Conservation (phyloP, 2,113 vertebrate species). For the Fukomys damarensis region DNA sequence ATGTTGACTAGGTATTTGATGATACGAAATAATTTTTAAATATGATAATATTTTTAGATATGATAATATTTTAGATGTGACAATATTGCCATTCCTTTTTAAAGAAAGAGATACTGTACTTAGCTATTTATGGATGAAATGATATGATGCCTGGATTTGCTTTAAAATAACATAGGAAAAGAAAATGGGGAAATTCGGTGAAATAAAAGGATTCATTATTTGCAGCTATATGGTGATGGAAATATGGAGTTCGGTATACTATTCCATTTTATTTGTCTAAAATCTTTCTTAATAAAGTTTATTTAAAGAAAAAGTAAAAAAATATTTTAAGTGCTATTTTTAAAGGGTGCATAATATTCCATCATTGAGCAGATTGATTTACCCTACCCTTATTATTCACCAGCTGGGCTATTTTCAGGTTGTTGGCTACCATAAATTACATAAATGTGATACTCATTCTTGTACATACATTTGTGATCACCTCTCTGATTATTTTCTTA, state of each 20-base stretch:
- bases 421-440: neutral
- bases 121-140: neutral
- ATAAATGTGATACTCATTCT: neutral
- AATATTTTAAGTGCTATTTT: constrained; percentile 22
- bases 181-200: neutral
- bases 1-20: neutral
- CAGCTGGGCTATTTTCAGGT: neutral
- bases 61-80: too few species aligned
- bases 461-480: neutral
- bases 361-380: neutral
- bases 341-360: constrained; percentile 72
- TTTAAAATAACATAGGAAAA: neutral
- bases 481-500: constrained; percentile 42
- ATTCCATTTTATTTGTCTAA: neutral
- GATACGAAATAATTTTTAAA: neutral
- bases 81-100: neutral
- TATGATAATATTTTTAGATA: neutral
- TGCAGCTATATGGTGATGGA: neutral
- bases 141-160: neutral
- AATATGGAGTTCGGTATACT: neutral
- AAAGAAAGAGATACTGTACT: neutral
- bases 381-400: neutral
- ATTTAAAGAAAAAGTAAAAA: neutral
- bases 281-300: neutral
- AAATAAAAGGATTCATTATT: neutral